Evolutionary conservation across 2,888 invertebrate genomes (phyloP).

Genomic region (Taenaris catops): DNA sequence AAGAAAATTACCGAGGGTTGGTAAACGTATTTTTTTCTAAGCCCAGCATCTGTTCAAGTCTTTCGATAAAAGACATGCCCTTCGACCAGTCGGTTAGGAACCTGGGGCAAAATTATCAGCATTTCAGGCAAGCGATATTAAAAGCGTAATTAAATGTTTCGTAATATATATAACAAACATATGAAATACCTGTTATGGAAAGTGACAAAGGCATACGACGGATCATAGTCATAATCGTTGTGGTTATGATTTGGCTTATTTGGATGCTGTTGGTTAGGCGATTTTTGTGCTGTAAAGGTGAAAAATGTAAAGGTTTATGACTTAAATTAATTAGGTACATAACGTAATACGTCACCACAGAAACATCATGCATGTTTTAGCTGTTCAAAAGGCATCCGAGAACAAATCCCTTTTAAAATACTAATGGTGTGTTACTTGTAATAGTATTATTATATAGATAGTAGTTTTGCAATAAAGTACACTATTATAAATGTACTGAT

Average conservation of each 20-base stretch:
- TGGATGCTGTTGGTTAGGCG: constrained; percentile 35
- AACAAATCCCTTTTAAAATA: too few species aligned
- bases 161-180: constrained; percentile 1
- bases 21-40: constrained; percentile 82
- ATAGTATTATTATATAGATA: too few species aligned
- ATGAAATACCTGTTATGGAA: constrained; percentile 83
- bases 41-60: constrained; percentile 84
- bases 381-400: constrained; percentile 3
- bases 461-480: too few species aligned
- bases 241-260: constrained; percentile 57
- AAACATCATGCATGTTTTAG: constrained; percentile 11
- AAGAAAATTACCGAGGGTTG: constrained; percentile 78
- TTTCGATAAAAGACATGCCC: constrained; percentile 85
- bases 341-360: constrained; percentile 3
- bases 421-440: too few species aligned
- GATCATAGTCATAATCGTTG: constrained; percentile 83
- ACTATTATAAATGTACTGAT: too few species aligned
- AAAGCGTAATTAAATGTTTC: constrained; percentile 3
- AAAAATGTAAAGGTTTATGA: constrained; percentile 8
- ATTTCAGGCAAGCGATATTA: constrained; percentile 5
- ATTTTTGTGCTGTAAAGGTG: constrained; percentile 47
- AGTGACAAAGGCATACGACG: constrained; percentile 88
- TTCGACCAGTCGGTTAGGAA: constrained; percentile 82
- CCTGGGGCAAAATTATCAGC: constrained; percentile 35
- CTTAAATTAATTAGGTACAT: constrained; percentile 7